Evolutionary conservation across 2,888 invertebrate species (phyloP), one percentile per base, ranked within the genome.

Genomic region (Trichogramma dendrolimi): DNA sequence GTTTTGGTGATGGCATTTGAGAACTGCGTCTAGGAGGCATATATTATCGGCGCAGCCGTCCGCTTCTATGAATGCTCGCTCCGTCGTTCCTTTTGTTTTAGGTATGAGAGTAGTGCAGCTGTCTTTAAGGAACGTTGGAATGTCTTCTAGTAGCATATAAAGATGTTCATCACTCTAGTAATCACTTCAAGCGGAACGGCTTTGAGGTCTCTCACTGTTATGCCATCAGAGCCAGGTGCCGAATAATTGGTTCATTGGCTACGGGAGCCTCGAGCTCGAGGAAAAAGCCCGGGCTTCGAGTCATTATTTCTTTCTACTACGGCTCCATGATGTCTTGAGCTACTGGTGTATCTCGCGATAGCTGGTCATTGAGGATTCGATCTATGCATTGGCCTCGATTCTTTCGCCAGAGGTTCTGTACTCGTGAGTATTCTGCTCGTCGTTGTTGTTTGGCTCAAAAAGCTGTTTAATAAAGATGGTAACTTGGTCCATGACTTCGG

Each of bases 381-480:
- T 57, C 6, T 1, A 64, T n/a, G 40, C 69, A 70, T 5, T 61
- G 65, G 27, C 55, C 52, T 0, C 55, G 68, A 42, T 67, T 66
- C 49, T 55, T 67, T 6, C 55, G 55, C 68, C 67, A 68, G 1
- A 65, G 41, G 0, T 54, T 42, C 11, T 69, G 68, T 1, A 51
- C 55, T 5, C 40, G 58, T 0, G 60, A 65, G 27, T 63, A 68
- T 2, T 62, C 65, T 1, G n/a, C 6, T n/a, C n/a, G n/a, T n/a
- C 62, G 6, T 6, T 64, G 50, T 27, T 63, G 58, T 7, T 60
- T 51, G 14, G 10, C 55, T n/a, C n/a, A n/a, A n/a, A n/a, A n/a
- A n/a, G n/a, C n/a, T n/a, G n/a, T n/a, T n/a, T n/a, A n/a, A n/a
- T n/a, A n/a, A n/a, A n/a, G n/a, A n/a, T n/a, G n/a, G n/a, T n/a